phyloP scores from a whole-genome alignment of 2,797 vertebrate species.

The Pantherophis alleghaniensis region DNA sequence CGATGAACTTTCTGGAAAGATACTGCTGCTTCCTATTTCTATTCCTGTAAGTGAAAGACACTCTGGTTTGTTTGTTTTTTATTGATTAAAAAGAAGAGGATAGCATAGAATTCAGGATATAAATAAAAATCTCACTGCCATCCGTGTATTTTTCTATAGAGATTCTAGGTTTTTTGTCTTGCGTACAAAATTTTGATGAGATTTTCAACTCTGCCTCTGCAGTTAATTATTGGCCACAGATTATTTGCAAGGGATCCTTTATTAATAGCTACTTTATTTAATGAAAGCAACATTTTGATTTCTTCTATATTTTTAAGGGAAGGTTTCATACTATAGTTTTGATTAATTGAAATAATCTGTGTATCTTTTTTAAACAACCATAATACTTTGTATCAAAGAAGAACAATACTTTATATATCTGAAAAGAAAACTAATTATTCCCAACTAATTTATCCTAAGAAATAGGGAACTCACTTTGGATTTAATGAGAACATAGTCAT shows the following conservation, averaged over 20 bases:
- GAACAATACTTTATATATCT: neutral
- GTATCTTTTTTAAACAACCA: slow-evolving; percentile 28
- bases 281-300: slow-evolving; percentile 27
- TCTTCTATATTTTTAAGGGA: slow-evolving; percentile 31
- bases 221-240: slow-evolving; percentile 27
- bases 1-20: neutral
- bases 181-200: neutral
- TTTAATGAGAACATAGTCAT: neutral
- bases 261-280: slow-evolving; percentile 49
- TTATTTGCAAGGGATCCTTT: slow-evolving; percentile 36
- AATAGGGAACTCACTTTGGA: neutral
- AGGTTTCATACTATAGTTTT: slow-evolving; percentile 27
- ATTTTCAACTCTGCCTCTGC: slow-evolving; percentile 30
- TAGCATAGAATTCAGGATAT: neutral
- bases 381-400: slow-evolving; percentile 29
- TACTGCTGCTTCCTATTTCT: neutral
- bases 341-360: slow-evolving; percentile 49
- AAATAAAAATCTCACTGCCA: neutral
- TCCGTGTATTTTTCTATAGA: slow-evolving; percentile 8
- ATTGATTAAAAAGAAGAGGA: neutral
- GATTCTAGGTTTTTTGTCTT: neutral
- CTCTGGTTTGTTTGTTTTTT: neutral
- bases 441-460: neutral
- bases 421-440: neutral
- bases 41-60: neutral